Evolutionary conservation across 2,797 vertebrate genomes (phyloP).

Genomic region (Pseudotriccus pelzelni): DNA sequence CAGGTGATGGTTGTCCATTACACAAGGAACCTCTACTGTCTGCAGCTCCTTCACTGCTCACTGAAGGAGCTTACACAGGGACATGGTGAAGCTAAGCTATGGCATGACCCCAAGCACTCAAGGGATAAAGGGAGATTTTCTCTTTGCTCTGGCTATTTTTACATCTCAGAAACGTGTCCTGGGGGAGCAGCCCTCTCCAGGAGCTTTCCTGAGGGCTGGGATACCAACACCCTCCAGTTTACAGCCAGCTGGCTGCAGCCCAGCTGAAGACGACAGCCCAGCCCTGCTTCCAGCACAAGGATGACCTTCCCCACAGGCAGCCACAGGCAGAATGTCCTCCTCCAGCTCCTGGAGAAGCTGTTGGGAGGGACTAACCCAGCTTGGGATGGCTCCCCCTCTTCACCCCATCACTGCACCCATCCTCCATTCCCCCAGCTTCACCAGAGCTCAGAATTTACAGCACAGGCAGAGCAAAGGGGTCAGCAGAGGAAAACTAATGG

Average conservation of each 20-base stretch:
- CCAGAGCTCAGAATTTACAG: background rate
- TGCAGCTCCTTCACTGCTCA: background rate
- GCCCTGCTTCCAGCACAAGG: background rate
- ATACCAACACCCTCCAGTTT: background rate
- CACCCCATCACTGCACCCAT: background rate
- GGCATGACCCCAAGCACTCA: background rate
- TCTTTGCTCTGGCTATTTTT: background rate
- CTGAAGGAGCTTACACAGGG: background rate
- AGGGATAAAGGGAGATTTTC: background rate
- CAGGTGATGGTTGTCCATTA: background rate
- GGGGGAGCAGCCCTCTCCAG: background rate
- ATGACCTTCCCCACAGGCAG: background rate
- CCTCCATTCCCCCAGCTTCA: background rate
- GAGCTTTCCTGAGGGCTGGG: background rate
- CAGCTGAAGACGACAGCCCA: background rate
- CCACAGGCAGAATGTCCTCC: background rate
- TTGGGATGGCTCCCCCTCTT: background rate
- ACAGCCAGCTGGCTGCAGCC: background rate
- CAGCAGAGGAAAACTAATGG: background rate
- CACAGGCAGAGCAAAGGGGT: background rate
- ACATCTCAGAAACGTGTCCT: background rate
- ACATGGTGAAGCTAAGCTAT: accelerated
- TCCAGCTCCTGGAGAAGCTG: background rate
- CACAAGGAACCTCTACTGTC: background rate
- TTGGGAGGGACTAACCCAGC: background rate